A percentile compares a stretch with the other conserved stretches of the same genome.
Evolutionary conservation across 2,888 invertebrate genomes (phyloP).

Genomic region (Nesidiocoris tenuis): DNA sequence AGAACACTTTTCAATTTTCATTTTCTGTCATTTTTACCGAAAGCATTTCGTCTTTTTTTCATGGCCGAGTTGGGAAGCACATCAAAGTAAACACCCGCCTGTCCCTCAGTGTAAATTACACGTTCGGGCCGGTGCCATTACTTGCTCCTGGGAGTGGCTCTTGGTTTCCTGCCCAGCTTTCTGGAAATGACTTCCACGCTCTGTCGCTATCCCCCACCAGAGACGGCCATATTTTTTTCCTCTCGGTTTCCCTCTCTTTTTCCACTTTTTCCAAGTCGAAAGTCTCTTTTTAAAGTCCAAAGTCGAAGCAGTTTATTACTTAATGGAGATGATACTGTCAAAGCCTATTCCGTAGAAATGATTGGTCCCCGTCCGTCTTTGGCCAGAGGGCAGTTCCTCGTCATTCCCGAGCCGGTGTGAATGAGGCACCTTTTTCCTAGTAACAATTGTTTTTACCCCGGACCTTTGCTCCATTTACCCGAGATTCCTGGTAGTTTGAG

Average conservation of each 20-base stretch:
- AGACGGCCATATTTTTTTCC: not conserved
- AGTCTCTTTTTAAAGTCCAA: too few species aligned
- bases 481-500: slow-evolving; percentile 15
- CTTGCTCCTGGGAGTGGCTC: not conserved
- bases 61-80: slow-evolving; percentile 15
- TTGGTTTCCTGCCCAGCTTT: not conserved
- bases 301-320: slow-evolving; percentile 35
- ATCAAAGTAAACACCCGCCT: slow-evolving; percentile 41
- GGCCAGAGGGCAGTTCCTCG: not conserved
- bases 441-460: slow-evolving; percentile 31
- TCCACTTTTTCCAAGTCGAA: not conserved
- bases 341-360: slow-evolving; percentile 31
- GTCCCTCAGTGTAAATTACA: slow-evolving; percentile 41
- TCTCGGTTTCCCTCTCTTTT: slow-evolving; percentile 12
- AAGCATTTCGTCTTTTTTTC: not conserved
- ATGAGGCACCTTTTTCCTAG: slow-evolving; percentile 30
- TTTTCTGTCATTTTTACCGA: not conserved
- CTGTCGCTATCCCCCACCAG: slow-evolving; percentile 2
- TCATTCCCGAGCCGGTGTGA: not conserved
- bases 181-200: slow-evolving; percentile 34
- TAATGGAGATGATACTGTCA: slow-evolving; percentile 45
- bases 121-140: slow-evolving; percentile 38
- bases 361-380: slow-evolving; percentile 8
- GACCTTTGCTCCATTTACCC: not conserved
- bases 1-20: not conserved